Base-by-base conservation (phyloP, 2,113 vertebrate genomes). In the Meriones unguiculatus region DNA sequence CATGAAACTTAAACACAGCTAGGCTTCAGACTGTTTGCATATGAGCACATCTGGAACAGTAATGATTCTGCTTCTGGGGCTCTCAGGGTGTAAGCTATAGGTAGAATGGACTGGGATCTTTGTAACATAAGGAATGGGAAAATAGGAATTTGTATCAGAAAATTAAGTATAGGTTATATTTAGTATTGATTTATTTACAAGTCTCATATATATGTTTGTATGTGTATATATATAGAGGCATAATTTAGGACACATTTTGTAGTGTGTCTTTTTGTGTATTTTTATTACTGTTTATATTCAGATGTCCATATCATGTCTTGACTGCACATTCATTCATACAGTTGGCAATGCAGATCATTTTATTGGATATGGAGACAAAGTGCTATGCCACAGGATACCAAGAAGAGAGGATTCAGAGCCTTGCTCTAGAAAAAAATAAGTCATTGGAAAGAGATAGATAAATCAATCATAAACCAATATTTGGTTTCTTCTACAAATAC, bases 401-500 rank as follows among this genome's bases (percentile, higher is more conserved):
- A 70, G 24, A 54, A 41, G 18, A 35, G 70, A 38, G 35, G 8
- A 59, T 89, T 73, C 38, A 54, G n/a, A 75, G 2, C 5, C 30
- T 94, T 76, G 8, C 17, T 67, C 11, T 50, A 24, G 7, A 73
- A 12, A 57, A 87, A 25, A 75, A 90, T 11, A 62, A 64, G 24
- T 73, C 67, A 41, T 0, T 57, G 59, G 78, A 78, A 87, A 25
- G 78, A 88, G n/a, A 25, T 28, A 94, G 30, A 18, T 35, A 92
- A 91, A 30, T 57, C 75, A 87, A 30, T 77, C 30, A 62, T 12
- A 93, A 35, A 35, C 52, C 32, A 95, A 35, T 73, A 76, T 87
- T 95, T 96, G 9, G 5, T 57, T 95, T 95, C 38, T 38, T 54
- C 38, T 95, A 15, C n/a, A 64, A 96, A 77, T 94, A 78, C 38